Conservation (phyloP, 2,888 invertebrate species). For the Aporophyla nigra region DNA sequence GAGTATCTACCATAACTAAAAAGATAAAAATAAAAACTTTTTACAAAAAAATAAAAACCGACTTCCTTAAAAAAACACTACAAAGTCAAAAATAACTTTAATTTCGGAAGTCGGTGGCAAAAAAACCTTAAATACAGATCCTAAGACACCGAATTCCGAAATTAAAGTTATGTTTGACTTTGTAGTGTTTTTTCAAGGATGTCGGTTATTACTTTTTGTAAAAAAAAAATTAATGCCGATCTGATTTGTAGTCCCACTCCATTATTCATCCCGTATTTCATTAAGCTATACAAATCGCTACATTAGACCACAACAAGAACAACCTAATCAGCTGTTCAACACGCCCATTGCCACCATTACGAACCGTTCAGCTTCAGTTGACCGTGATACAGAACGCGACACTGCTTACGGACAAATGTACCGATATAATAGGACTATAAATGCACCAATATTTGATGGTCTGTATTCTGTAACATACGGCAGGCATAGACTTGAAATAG, state of each 20-base stretch:
- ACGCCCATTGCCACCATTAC: slow-evolving; percentile 1
- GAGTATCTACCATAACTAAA: too few species aligned
- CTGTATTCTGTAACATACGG: neutral
- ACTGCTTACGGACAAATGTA: neutral
- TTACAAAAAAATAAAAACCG: too few species aligned
- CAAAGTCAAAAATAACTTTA: too few species aligned
- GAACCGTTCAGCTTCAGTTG: slow-evolving; percentile 1
- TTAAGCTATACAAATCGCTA: neutral
- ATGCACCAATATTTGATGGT: slow-evolving; percentile 6
- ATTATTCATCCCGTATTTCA: neutral
- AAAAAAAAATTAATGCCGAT: neutral
- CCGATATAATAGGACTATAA: neutral
- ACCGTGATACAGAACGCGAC: slow-evolving; percentile 8
- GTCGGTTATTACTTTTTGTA: too few species aligned
- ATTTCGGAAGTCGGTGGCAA: too few species aligned
- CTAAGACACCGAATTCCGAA: too few species aligned
- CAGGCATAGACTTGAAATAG: neutral
- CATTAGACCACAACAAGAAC: slow-evolving; percentile 10
- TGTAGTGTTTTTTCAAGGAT: too few species aligned
- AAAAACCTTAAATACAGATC: too few species aligned
- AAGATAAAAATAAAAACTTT: too few species aligned
- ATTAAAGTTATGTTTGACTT: too few species aligned
- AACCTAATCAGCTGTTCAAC: neutral
- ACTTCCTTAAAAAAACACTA: too few species aligned
- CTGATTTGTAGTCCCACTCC: neutral